A percentile compares a stretch with the other conserved stretches of the same genome.
Evolutionary conservation across 2,888 invertebrate species (phyloP).

Genomic region (Cataglyphis albicans): DNA sequence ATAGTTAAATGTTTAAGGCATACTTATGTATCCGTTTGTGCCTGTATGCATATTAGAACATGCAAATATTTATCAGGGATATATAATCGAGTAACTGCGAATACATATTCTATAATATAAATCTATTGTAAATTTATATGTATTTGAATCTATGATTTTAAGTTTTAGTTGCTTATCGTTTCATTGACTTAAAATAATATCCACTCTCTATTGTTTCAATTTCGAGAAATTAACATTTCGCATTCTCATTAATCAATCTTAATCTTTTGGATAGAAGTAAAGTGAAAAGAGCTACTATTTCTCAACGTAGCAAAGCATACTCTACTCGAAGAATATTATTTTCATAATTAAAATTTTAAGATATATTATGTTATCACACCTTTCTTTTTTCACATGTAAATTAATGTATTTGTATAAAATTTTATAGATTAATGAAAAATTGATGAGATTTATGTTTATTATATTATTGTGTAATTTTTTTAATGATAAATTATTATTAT

Average conservation of each 20-base stretch:
- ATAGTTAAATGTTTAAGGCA: conserved; percentile 52
- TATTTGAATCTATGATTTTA: background rate
- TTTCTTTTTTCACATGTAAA: background rate
- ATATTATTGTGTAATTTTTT: background rate
- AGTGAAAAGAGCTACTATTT: background rate
- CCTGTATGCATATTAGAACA: conserved; percentile 1
- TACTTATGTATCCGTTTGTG: conserved; percentile 39
- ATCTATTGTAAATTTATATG: conserved; percentile 8
- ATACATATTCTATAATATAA: background rate
- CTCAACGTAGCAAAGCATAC: background rate
- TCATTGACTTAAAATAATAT: background rate
- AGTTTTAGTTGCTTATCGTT: background rate
- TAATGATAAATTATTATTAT: background rate
- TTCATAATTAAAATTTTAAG: background rate
- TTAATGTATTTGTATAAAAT: background rate
- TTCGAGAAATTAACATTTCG: background rate
- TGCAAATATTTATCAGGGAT: conserved; percentile 11
- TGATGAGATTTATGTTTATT: background rate
- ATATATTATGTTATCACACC: background rate
- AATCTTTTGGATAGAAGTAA: background rate
- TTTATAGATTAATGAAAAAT: background rate
- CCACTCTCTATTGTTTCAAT: background rate
- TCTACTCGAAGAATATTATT: background rate
- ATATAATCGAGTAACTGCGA: background rate
- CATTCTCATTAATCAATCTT: background rate